Evolutionary conservation across 2,113 vertebrate species (phyloP).

Genomic region (Elgaria multicarinata): DNA sequence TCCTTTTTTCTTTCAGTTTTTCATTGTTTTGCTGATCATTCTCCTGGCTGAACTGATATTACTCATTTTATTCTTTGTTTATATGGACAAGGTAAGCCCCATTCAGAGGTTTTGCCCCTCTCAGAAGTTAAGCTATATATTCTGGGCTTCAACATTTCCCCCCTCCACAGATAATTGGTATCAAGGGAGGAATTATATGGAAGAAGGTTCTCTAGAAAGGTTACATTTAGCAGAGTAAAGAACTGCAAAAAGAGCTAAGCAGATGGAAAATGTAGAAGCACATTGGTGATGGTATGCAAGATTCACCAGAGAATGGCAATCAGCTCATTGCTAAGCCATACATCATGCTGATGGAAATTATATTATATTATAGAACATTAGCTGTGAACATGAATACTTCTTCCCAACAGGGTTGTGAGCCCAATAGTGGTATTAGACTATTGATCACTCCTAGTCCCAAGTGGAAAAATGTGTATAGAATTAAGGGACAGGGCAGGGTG

Average conservation of each 20-base stretch:
- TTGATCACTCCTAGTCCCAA: neutral
- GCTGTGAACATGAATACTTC: neutral
- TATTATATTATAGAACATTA: neutral
- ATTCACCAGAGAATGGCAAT: neutral
- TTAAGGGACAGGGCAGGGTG: neutral
- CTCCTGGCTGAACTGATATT: constrained; percentile 95
- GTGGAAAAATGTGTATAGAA: neutral
- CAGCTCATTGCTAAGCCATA: neutral
- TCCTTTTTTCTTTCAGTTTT: constrained; percentile 86
- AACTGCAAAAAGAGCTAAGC: neutral
- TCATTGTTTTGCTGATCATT: constrained; percentile 94
- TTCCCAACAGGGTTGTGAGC: neutral
- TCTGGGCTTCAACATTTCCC: neutral
- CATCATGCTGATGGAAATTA: neutral
- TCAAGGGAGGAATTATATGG: neutral
- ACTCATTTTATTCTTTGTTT: constrained; percentile 96
- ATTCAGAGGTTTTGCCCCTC: neutral
- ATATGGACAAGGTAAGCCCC: constrained; percentile 93
- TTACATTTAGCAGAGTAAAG: neutral
- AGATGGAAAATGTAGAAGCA: neutral
- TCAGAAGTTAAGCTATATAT: constrained; percentile 21
- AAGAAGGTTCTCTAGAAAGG: neutral
- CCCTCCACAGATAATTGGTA: neutral
- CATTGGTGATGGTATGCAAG: neutral
- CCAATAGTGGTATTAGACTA: neutral